A percentile compares a stretch with the other conserved stretches of the same genome.
These are phyloP conservation scores for Pampusana beccarii DNA, from an alignment of 2,113 vertebrate species.

Conservation along the genomic window DNA sequence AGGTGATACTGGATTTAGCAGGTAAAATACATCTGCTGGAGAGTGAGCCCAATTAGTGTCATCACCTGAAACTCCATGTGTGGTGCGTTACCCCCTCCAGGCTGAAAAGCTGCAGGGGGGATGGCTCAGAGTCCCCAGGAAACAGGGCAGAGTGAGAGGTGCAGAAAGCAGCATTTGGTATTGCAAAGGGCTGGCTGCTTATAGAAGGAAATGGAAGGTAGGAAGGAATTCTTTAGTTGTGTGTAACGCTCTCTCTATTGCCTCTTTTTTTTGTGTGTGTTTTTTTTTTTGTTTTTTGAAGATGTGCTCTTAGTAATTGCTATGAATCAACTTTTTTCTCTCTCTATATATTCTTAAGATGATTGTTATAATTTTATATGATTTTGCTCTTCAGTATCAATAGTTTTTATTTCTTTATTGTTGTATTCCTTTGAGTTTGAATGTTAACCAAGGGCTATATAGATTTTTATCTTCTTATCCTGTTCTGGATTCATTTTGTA, in stretches of 20 bases:
- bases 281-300: too few relatives aligned
- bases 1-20: not conserved
- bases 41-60: not conserved
- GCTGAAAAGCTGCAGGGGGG: fast-evolving
- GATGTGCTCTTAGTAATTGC: not conserved
- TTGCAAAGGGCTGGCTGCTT: not conserved
- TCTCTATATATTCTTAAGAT: fast-evolving
- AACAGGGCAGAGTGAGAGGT: not conserved
- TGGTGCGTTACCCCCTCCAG: not conserved
- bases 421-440: not conserved
- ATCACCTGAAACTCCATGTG: not conserved
- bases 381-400: not conserved
- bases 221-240: not conserved
- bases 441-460: not conserved
- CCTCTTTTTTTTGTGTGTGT: too few relatives aligned
- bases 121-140: fast-evolving
- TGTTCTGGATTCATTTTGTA: not conserved
- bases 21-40: not conserved
- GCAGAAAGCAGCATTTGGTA: fast-evolving
- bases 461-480: not conserved
- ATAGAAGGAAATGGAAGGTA: not conserved
- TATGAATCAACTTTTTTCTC: not conserved
- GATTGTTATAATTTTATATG: not conserved
- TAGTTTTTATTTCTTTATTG: not conserved
- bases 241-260: not conserved